phyloP scores from a whole-genome alignment of 2,888 invertebrate species.

The Orthosia incerta region DNA sequence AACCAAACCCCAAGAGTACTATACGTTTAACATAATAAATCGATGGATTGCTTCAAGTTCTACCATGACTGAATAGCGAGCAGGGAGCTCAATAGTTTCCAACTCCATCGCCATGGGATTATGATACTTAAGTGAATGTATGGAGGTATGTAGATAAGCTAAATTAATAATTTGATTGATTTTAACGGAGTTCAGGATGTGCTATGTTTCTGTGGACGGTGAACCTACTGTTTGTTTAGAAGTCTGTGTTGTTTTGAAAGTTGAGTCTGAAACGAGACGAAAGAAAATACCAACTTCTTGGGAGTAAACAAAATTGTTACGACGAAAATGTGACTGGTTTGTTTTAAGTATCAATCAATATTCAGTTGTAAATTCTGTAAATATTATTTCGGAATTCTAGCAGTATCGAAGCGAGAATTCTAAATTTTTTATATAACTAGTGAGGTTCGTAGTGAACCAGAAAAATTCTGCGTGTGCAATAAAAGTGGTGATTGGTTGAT shows the following conservation, averaged over 20 bases:
- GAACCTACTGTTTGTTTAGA: constrained; percentile 9
- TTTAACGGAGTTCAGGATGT: constrained; percentile 21
- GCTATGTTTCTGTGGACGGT: constrained; percentile 6
- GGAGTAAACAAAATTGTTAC: neutral
- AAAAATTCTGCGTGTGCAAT: no score
- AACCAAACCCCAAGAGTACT: constrained; percentile 56
- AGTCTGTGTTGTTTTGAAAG: constrained; percentile 22
- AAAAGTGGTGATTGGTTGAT: no score
- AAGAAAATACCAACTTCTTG: neutral
- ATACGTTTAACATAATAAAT: constrained; percentile 67
- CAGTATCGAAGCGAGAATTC: no score
- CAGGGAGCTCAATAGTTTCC: constrained; percentile 63
- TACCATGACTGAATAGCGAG: constrained; percentile 61
- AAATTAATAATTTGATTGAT: constrained; percentile 64
- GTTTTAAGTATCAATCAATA: neutral
- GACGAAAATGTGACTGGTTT: neutral
- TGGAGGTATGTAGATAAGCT: constrained; percentile 48
- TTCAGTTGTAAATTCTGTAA: neutral
- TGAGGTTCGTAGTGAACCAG: no score
- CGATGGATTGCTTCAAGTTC: constrained; percentile 60
- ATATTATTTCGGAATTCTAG: neutral
- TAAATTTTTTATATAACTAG: no score
- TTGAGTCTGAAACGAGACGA: neutral
- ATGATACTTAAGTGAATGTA: constrained; percentile 61
- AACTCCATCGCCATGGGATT: constrained; percentile 58